A percentile compares a stretch with the other conserved stretches of the same genome.
phyloP scores from a whole-genome alignment of 2,888 invertebrate genomes.

The Calameuta idolon region DNA sequence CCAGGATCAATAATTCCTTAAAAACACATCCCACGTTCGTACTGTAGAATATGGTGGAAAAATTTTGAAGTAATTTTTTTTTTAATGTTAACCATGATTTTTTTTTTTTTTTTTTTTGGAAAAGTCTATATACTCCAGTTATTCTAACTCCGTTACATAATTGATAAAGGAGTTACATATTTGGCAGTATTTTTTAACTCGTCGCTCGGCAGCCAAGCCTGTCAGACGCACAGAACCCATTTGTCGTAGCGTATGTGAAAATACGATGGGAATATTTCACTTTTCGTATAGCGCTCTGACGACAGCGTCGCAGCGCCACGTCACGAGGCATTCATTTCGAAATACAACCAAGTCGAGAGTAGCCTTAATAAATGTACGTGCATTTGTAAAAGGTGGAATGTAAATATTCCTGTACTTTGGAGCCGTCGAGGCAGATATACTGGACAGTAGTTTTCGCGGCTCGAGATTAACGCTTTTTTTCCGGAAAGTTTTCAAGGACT shows the following conservation, averaged over 20 bases:
- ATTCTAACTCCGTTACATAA: conserved; percentile 23
- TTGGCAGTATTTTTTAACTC: conserved; percentile 48
- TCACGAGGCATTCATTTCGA: conserved; percentile 63
- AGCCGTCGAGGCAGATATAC: conserved; percentile 4
- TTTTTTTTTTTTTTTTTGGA: too few species aligned
- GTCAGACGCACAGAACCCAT: conserved; percentile 65
- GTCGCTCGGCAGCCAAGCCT: conserved; percentile 46
- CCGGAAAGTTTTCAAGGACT: not conserved
- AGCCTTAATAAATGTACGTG: conserved; percentile 64
- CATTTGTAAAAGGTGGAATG: conserved; percentile 58
- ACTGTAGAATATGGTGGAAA: not conserved
- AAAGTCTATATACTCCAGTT: not conserved
- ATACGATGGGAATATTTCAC: conserved; percentile 67
- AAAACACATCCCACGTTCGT: not conserved
- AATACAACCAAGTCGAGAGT: conserved; percentile 54
- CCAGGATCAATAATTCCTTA: not conserved
- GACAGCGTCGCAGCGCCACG: conserved; percentile 65
- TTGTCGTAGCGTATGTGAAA: conserved; percentile 65
- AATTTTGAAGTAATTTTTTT: not conserved
- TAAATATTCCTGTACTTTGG: conserved; percentile 45
- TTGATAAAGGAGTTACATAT: conserved; percentile 55
- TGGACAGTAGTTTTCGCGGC: not conserved
- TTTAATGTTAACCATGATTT: not conserved
- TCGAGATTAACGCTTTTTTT: not conserved
- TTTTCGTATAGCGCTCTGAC: conserved; percentile 63